Base-by-base conservation (phyloP, 2,888 invertebrate species). In the Epistrophe grossulariae region DNA sequence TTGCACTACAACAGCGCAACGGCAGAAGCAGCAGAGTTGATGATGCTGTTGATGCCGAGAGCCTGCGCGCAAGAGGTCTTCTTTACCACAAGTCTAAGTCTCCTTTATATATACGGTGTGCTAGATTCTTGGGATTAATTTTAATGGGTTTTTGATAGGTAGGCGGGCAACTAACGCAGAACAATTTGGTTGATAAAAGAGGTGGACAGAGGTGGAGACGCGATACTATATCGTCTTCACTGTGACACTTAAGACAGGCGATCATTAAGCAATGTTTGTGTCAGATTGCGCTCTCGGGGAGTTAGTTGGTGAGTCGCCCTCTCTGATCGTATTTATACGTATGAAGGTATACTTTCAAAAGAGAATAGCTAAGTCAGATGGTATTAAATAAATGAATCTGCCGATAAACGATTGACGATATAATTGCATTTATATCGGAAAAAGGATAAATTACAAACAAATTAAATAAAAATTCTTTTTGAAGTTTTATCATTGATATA, bases 71-170 rank as follows among this genome's bases (percentile, higher is more conserved):
- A 55, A 52, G 66, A 70, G 71, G 71, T 50, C 38, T 60, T 60
- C 68, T 48, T 59, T 66, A 35, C 17, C 10, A 55, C 45, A 8
- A 50, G n/a, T n/a, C 43, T 28, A 17, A 31, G 31, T 48, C 74
- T 48, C 77, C 6, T 1, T 8, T 5, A 19, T 45, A 9, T 10
- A 11, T 7, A 13, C 38, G 43, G 66, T 79, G 87, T 83, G 72
- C 79, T 87, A 87, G 85, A 82, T 87, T 79, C 78, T 74, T 8
- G 72, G 82, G 85, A 87, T 87, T 87, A 82, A 82, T 87, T 87
- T 87, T 87, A 87, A 87, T 87, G 87, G 82, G 71, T 79, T 82
- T 87, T 82, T 82, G 84, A 87, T 79, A 71, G 87, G 87, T 87
- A 83, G 87, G 83, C 79, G 87, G 87, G 79, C 62, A 62, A 38